Conservation (phyloP, 2,888 invertebrate species). For the Euclidia mi region DNA sequence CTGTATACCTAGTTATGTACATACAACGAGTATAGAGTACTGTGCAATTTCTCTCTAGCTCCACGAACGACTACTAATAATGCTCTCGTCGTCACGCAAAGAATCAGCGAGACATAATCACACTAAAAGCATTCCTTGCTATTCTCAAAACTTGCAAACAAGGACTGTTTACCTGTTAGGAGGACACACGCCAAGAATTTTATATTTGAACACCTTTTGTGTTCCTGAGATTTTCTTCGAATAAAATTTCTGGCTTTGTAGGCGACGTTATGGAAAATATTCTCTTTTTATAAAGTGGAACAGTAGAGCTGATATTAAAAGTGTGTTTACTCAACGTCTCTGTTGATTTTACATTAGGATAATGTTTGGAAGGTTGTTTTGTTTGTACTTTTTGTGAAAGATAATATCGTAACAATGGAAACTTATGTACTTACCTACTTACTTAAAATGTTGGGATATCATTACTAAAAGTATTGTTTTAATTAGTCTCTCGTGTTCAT, state of each 20-base stretch:
- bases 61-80: constrained; percentile 77
- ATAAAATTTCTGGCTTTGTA: not conserved
- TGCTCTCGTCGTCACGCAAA: constrained; percentile 70
- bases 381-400: not conserved
- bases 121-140: constrained; percentile 81
- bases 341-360: not conserved
- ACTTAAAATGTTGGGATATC: not conserved
- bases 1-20: constrained; percentile 49
- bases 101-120: constrained; percentile 82
- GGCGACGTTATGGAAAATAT: constrained; percentile 1
- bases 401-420: not conserved
- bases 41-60: constrained; percentile 65
- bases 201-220: constrained; percentile 19
- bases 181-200: constrained; percentile 14
- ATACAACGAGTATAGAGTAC: no score
- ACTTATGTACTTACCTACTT: not conserved
- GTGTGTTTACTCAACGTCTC: not conserved
- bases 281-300: not conserved
- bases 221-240: constrained; percentile 14
- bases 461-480: no score
- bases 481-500: no score
- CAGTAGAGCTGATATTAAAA: constrained; percentile 2
- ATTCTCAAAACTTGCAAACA: constrained; percentile 55
- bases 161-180: constrained; percentile 54
- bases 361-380: not conserved